These are phyloP conservation scores for Odontothrips loti DNA, from an alignment of 2,888 invertebrate species.

Conservation along the genomic window DNA sequence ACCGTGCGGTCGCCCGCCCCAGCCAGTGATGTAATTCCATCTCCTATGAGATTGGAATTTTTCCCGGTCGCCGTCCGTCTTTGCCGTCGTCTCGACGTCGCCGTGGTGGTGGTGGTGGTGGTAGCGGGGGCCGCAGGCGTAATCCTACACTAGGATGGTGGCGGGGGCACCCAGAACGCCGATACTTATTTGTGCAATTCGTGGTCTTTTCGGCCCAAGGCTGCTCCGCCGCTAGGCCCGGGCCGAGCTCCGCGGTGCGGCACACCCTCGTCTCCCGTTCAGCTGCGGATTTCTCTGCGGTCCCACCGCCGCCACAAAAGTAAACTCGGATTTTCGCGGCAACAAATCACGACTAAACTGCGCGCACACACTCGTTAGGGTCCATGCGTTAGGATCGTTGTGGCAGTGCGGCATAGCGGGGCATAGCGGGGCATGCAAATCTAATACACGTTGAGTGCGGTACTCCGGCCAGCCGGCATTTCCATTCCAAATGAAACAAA, in stretches of 20 bases:
- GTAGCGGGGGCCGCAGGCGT: background rate
- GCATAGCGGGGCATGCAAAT: background rate
- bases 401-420: background rate
- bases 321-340: too few species aligned
- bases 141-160: too few species aligned
- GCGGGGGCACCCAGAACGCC: too few species aligned
- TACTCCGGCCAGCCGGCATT: background rate
- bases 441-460: background rate
- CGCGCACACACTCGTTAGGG: too few species aligned
- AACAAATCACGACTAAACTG: too few species aligned
- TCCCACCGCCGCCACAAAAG: background rate
- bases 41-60: background rate
- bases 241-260: too few species aligned
- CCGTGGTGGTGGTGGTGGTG: background rate
- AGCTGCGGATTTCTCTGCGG: background rate
- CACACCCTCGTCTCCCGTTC: too few species aligned
- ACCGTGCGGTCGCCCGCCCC: background rate
- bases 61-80: background rate
- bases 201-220: too few species aligned
- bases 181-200: too few species aligned
- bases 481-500: background rate
- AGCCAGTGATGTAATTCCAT: conserved; percentile 1
- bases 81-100: too few species aligned
- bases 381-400: too few species aligned
- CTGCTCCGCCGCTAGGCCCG: too few species aligned